Percentiles rank a stretch among this genome's conserved stretches.
phyloP scores from a whole-genome alignment of 2,113 vertebrate species.

The Etia nguti region DNA sequence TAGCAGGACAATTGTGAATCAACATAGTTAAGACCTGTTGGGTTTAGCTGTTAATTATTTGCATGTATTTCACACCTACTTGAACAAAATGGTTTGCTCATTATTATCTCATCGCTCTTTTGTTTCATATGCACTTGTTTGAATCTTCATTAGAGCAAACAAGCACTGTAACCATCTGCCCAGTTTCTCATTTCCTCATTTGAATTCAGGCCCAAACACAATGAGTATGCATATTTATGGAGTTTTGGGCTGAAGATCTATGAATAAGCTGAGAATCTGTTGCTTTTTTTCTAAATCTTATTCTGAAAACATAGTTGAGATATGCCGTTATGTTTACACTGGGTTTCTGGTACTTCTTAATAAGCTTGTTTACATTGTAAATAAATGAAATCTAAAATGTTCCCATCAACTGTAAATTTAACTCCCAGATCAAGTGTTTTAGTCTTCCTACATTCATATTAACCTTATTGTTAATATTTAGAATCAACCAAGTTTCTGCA shows the following conservation, averaged over 20 bases:
- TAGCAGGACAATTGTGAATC: neutral
- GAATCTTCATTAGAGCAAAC: constrained; percentile 29
- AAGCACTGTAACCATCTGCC: constrained; percentile 23
- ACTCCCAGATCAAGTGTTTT: neutral
- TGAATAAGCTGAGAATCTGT: neutral
- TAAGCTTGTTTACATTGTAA: neutral
- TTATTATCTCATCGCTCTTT: constrained; percentile 5
- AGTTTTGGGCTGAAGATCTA: neutral
- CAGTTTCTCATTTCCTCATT: neutral
- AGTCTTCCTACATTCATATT: neutral
- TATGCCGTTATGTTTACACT: neutral
- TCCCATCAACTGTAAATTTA: neutral
- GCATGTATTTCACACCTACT: constrained; percentile 29
- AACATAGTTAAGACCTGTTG: neutral
- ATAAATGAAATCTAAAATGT: neutral
- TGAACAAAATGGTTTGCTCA: constrained; percentile 16
- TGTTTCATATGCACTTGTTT: constrained; percentile 6
- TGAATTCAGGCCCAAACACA: neutral
- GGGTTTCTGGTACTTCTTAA: neutral
- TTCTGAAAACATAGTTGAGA: neutral
- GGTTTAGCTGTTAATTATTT: constrained; percentile 6
- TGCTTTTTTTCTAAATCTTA: neutral
- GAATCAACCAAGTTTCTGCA: neutral
- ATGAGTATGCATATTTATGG: neutral
- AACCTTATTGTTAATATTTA: neutral